Evolutionary conservation across 2,888 invertebrate species (phyloP).

Genomic region (Agonopterix alstromeriana): DNA sequence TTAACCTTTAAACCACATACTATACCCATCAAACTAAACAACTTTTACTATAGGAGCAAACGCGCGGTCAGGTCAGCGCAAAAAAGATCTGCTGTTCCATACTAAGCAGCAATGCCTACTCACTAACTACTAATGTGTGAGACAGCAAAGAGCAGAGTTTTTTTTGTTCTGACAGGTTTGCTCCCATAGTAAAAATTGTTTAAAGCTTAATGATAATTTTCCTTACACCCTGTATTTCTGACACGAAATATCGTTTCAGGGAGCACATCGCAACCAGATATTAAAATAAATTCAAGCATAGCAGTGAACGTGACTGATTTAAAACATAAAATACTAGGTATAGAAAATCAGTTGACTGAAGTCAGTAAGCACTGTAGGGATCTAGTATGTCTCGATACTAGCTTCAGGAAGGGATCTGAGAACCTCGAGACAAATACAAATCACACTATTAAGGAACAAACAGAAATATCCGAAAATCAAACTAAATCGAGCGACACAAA

Average conservation of each 20-base stretch:
- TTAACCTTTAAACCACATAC: too few species aligned
- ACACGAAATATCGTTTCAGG: constrained; percentile 30
- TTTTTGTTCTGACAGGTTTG: too few species aligned
- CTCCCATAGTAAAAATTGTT: too few species aligned
- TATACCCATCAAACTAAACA: too few species aligned
- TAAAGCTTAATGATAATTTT: too few species aligned
- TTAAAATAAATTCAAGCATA: constrained; percentile 53
- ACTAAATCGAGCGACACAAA: constrained; percentile 30
- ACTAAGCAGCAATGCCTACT: too few species aligned
- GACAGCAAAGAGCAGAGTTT: too few species aligned
- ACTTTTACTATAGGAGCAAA: too few species aligned
- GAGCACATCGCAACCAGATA: constrained; percentile 46
- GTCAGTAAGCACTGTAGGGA: constrained; percentile 45
- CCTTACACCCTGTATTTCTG: too few species aligned
- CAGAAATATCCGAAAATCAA: constrained; percentile 11
- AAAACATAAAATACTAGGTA: constrained; percentile 47
- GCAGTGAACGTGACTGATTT: constrained; percentile 50
- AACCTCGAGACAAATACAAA: constrained; percentile 15
- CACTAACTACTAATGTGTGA: too few species aligned
- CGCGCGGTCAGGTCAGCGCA: too few species aligned
- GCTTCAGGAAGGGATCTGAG: constrained; percentile 18
- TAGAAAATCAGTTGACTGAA: constrained; percentile 46
- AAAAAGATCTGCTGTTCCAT: too few species aligned
- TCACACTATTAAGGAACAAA: constrained; percentile 5
- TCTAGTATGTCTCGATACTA: constrained; percentile 26